phyloP scores from a whole-genome alignment of 2,113 vertebrate genomes.

The Leuciscus idus region DNA sequence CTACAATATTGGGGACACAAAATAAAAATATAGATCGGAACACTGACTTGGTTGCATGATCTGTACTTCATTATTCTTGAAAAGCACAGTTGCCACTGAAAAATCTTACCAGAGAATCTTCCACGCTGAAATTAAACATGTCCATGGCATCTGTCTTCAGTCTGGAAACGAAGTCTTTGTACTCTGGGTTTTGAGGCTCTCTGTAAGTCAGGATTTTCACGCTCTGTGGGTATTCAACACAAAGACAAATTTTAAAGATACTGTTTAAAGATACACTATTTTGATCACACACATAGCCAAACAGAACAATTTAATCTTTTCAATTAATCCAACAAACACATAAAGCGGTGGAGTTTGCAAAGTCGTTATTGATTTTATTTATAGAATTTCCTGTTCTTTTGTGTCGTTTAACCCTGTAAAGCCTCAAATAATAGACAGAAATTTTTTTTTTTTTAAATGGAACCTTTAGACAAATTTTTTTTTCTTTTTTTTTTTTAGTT shows the following conservation, averaged over 20 bases:
- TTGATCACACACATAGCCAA: neutral
- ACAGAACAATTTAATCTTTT: neutral
- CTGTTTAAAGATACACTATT: neutral
- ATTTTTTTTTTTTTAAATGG: neutral
- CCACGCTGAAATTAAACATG: slow-evolving; percentile 54
- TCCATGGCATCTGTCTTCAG: slow-evolving; percentile 50
- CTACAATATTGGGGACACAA: too few relatives aligned
- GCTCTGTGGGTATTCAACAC: slow-evolving; percentile 32
- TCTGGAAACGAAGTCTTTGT: slow-evolving; percentile 52
- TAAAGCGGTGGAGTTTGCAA: neutral
- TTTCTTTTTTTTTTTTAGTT: too few relatives aligned
- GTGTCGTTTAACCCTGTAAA: neutral
- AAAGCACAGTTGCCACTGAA: neutral
- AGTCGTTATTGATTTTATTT: neutral
- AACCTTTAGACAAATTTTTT: neutral
- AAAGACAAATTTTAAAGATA: neutral
- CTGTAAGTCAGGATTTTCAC: slow-evolving; percentile 61
- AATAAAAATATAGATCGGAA: too few relatives aligned
- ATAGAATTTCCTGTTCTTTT: neutral
- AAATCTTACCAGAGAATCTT: slow-evolving; percentile 53
- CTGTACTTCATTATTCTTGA: neutral
- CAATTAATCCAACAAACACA: neutral
- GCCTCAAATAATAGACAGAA: neutral
- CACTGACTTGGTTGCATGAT: neutral
- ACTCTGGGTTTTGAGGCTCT: slow-evolving; percentile 53